Evolutionary conservation across 2,888 invertebrate species (phyloP).

Genomic region (Diarsia rubi): DNA sequence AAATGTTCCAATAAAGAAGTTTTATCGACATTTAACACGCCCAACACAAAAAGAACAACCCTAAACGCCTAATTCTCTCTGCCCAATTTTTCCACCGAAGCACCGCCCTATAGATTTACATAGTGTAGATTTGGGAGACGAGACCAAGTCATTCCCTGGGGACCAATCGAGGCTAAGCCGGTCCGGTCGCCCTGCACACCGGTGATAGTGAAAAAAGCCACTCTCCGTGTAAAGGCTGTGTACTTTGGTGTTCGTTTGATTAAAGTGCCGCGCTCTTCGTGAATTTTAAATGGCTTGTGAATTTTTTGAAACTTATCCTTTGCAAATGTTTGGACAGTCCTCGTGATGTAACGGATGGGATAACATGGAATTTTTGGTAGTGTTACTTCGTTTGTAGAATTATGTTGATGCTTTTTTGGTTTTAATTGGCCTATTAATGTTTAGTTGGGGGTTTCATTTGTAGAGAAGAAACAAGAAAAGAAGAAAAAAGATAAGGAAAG

Average conservation of each 20-base stretch:
- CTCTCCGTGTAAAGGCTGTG: constrained; percentile 57
- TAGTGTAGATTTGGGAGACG: constrained; percentile 59
- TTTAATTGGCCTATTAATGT: background rate
- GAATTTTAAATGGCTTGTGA: constrained; percentile 60
- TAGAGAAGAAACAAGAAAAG: too few relatives aligned
- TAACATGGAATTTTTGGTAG: constrained; percentile 9
- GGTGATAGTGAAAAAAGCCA: constrained; percentile 66
- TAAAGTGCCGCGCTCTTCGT: constrained; percentile 57
- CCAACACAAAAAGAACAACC: constrained; percentile 6
- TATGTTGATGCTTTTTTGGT: background rate
- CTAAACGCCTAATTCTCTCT: constrained; percentile 26
- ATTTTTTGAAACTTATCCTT: constrained; percentile 60
- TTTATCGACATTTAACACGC: background rate
- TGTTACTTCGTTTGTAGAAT: constrained; percentile 15
- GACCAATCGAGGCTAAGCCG: constrained; percentile 61
- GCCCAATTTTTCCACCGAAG: constrained; percentile 28
- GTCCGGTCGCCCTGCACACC: constrained; percentile 60
- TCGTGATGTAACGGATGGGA: constrained; percentile 40
- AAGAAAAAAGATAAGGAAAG: too few relatives aligned
- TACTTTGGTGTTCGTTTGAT: constrained; percentile 65
- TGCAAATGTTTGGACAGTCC: constrained; percentile 46
- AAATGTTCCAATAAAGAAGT: background rate
- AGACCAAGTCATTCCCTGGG: constrained; percentile 57
- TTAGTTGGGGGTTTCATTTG: background rate
- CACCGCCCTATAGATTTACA: constrained; percentile 56